phyloP scores from a whole-genome alignment of 30 jellyfish, hydroid and myxozoan species.

The Pseudorhiza aurosa region DNA sequence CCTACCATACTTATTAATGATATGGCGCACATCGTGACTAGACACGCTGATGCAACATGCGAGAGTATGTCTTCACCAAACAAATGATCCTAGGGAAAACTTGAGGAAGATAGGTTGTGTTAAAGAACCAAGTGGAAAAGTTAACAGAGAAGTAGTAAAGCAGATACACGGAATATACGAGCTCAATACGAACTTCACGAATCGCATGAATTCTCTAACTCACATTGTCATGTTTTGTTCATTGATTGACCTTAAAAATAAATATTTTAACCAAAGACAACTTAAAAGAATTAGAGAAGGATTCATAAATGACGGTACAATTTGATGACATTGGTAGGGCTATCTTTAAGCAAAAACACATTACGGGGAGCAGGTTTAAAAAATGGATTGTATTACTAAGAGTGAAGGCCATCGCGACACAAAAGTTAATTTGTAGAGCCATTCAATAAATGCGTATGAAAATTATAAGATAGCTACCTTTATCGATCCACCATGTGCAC shows the following conservation, averaged over 20 bases:
- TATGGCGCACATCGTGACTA: conserved; percentile 72
- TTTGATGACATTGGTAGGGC: too few species aligned
- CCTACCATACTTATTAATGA: conserved; percentile 49
- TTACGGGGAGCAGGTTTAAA: too few species aligned
- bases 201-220: not conserved
- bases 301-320: too few species aligned
- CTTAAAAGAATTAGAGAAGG: not conserved
- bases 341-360: too few species aligned
- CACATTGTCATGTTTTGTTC: conserved; percentile 14
- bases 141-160: conserved; percentile 10
- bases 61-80: conserved; percentile 33
- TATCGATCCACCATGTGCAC: too few species aligned
- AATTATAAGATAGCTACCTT: too few species aligned
- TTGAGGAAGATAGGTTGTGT: conserved; percentile 43
- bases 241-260: not conserved
- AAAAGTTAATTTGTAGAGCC: too few species aligned
- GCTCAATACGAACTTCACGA: not conserved
- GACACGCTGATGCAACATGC: conserved; percentile 22
- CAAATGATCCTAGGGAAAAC: not conserved
- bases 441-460: too few species aligned
- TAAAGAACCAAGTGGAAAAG: conserved; percentile 14
- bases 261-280: not conserved
- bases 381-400: too few species aligned
- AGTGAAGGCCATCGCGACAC: too few species aligned
- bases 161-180: conserved; percentile 8